Conservation (phyloP, 2,888 invertebrate genomes). For the Pandemis cinnamomeana region DNA sequence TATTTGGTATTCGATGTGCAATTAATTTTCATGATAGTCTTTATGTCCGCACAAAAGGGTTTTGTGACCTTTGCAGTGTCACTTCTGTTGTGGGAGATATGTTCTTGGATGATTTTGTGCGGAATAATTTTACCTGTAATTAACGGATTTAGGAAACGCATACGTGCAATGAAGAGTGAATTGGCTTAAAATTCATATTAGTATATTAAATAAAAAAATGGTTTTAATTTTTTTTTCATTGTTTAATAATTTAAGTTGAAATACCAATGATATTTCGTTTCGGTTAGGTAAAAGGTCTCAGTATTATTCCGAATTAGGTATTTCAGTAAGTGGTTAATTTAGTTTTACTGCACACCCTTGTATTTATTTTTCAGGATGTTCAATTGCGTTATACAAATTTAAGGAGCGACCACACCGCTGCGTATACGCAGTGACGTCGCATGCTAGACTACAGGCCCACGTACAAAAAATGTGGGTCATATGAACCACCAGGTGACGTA, state of each 20-base stretch:
- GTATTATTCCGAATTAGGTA: too few species aligned
- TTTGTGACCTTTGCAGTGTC: slow-evolving; percentile 43
- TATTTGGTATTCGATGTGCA: slow-evolving; percentile 56
- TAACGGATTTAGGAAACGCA: slow-evolving; percentile 65
- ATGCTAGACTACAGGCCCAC: too few species aligned
- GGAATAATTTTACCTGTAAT: slow-evolving; percentile 57
- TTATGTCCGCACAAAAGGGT: slow-evolving; percentile 44
- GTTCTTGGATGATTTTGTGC: slow-evolving; percentile 58
- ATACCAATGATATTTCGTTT: too few species aligned
- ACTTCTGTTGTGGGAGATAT: slow-evolving; percentile 47
- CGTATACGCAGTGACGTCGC: too few species aligned
- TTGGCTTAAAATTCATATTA: not conserved
- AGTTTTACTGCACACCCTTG: too few species aligned
- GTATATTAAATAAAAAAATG: not conserved
- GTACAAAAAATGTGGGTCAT: too few species aligned
- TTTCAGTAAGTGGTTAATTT: too few species aligned
- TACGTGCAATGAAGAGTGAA: slow-evolving; percentile 52
- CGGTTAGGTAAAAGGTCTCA: too few species aligned
- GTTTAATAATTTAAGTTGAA: not conserved
- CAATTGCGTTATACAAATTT: too few species aligned
- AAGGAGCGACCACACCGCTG: too few species aligned
- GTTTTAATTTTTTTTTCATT: not conserved
- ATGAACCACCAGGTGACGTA: too few species aligned
- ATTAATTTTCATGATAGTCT: slow-evolving; percentile 46
- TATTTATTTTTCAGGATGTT: too few species aligned